These are phyloP conservation scores for Anastrepha ludens DNA, from an alignment of 1,140 invertebrate genomes.

Conservation along the genomic window DNA sequence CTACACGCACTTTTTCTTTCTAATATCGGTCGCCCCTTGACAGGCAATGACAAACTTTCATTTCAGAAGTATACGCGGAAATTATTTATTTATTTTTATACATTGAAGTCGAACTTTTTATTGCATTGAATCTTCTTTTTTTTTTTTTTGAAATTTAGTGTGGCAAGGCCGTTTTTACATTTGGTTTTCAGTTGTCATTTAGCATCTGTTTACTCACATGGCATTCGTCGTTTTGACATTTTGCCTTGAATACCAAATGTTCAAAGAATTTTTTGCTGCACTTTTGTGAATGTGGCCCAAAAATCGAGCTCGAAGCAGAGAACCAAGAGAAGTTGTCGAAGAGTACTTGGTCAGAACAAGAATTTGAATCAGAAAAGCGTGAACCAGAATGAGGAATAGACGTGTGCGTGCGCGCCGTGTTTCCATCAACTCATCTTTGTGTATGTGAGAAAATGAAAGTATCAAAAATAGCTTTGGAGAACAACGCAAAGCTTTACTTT, in stretches of 20 bases:
- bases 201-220: not conserved
- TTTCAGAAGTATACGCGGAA: too few species aligned
- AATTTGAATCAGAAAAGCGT: constrained; percentile 30
- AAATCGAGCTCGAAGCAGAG: not conserved
- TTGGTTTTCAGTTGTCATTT: not conserved
- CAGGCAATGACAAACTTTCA: too few species aligned
- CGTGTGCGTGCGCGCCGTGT: constrained; percentile 40
- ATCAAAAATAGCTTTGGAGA: not conserved
- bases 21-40: too few species aligned
- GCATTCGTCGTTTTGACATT: not conserved
- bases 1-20: too few species aligned
- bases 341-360: not conserved
- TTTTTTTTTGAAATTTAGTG: not conserved
- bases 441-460: constrained; percentile 28
- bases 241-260: not conserved
- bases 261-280: not conserved
- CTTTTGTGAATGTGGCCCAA: constrained; percentile 7
- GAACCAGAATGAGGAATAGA: constrained; percentile 42
- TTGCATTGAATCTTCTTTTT: too few species aligned
- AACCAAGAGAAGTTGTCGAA: too few species aligned
- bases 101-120: too few species aligned
- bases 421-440: constrained; percentile 32
- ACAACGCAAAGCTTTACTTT: not conserved
- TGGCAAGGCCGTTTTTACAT: not conserved
- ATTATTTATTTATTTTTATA: too few species aligned